phyloP scores from a whole-genome alignment of 1,140 invertebrate genomes.

The Lepidostoma basale region DNA sequence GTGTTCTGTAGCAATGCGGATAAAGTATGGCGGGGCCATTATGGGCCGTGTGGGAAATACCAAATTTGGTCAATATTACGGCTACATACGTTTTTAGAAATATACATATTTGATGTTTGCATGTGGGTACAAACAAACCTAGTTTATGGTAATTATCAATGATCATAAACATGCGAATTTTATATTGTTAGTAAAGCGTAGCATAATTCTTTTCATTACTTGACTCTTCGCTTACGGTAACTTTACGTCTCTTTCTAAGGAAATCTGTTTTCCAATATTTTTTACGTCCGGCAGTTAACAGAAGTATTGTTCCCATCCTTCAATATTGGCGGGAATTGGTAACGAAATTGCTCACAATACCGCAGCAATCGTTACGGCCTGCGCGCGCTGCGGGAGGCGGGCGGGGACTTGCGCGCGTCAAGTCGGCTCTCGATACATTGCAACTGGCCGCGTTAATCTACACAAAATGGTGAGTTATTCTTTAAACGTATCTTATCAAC shows the following conservation, averaged over 20 bases:
- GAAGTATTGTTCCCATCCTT: not conserved
- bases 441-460: conserved; percentile 3
- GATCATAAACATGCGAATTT: no score
- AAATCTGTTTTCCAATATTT: conserved; percentile 8
- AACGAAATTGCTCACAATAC: conserved; percentile 50
- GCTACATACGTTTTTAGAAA: no score
- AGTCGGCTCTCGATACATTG: conserved; percentile 8
- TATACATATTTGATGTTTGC: no score
- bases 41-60: no score
- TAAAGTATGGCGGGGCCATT: not conserved
- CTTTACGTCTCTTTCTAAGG: not conserved
- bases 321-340: conserved; percentile 30
- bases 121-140: no score
- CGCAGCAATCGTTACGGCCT: conserved; percentile 57
- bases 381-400: conserved; percentile 48
- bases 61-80: no score
- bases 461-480: conserved; percentile 20
- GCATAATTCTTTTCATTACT: not conserved
- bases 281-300: not conserved
- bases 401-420: conserved; percentile 20
- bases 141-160: no score
- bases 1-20: not conserved
- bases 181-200: no score
- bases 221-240: not conserved
- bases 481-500: not conserved